These are phyloP conservation scores for Linnaemya tessellans DNA, from an alignment of 2,888 invertebrate species.

Conservation along the genomic window DNA sequence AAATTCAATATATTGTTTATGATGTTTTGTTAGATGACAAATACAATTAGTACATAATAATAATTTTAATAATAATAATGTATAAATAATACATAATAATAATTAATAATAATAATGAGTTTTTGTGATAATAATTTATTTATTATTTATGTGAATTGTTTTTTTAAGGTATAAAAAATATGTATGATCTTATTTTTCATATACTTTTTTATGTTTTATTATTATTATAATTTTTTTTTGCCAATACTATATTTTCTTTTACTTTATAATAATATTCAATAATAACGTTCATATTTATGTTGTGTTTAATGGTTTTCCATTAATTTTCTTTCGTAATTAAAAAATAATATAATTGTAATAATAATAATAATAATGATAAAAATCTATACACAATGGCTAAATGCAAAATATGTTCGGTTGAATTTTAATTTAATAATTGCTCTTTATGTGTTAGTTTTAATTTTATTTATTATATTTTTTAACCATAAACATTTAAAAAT, in stretches of 20 bases:
- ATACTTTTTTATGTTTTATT: constrained; percentile 35
- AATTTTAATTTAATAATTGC: constrained; percentile 75
- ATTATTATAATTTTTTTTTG: constrained; percentile 53
- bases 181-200: constrained; percentile 60
- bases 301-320: constrained; percentile 42
- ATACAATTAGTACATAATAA: constrained; percentile 55
- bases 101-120: constrained; percentile 57
- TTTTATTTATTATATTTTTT: constrained; percentile 63
- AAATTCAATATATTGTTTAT: constrained; percentile 64
- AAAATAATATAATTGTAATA: constrained; percentile 50
- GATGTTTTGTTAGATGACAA: constrained; percentile 65
- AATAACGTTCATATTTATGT: constrained; percentile 70
- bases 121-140: constrained; percentile 59
- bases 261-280: constrained; percentile 66
- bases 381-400: constrained; percentile 73
- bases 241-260: constrained; percentile 59
- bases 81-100: constrained; percentile 71
- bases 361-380: constrained; percentile 63
- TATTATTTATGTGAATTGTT: constrained; percentile 63
- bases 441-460: constrained; percentile 69
- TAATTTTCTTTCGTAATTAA: constrained; percentile 40
- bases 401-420: constrained; percentile 73
- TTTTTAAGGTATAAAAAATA: constrained; percentile 76
- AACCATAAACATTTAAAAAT: constrained; percentile 78
- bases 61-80: constrained; percentile 60